Base-by-base conservation (phyloP, 2,888 invertebrate species). In the Lepeophtheirus nordmannii region DNA sequence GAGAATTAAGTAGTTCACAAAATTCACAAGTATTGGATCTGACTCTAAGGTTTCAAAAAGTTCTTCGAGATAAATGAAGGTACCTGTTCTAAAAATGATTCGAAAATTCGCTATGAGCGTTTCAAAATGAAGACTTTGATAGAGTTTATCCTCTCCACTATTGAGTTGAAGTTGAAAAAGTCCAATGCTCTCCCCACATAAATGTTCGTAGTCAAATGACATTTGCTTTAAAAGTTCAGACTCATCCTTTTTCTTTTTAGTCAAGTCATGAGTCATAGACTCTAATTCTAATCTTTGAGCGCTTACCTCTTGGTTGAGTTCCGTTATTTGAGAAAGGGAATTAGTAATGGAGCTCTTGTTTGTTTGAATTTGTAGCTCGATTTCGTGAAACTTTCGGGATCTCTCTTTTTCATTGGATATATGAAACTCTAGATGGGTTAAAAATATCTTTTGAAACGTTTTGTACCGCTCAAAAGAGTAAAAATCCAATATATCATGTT, bases 191-290 rank as follows among this genome's bases (percentile, higher is more conserved):
- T 46, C 53, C 8, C 53, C 53, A 8, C 53, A 46, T 14, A 46
- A 8, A 46, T 46, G 53, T n/a, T 46, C 53, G 17, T n/a, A 46
- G 53, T 46, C 53, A 46, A 17, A n/a, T 46, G 53, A 46, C 17
- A 5, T 46, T 17, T 46, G 14, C 53, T 8, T 46, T 8, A 46
- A 17, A 17, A 46, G 53, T 17, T 46, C 53, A 46, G 53, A 5
- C 53, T 46, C 53, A n/a, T 46, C 53, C 17, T 46, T 46, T 17
- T 46, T 46, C 53, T 46, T 46, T 17, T 46, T 46, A n/a, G 53
- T 46, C 53, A 46, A 17, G 17, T 46, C 53, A 46, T 46, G 53
- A 17, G 17, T 14, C 14, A 46, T 2, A n/a, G n/a, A 14, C 53
- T 46, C 53, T n/a, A 46, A 8, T 17, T 46, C 53, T 5, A 46